Base-by-base conservation (phyloP, 2,113 vertebrate species). In the Uropsilus gracilis region DNA sequence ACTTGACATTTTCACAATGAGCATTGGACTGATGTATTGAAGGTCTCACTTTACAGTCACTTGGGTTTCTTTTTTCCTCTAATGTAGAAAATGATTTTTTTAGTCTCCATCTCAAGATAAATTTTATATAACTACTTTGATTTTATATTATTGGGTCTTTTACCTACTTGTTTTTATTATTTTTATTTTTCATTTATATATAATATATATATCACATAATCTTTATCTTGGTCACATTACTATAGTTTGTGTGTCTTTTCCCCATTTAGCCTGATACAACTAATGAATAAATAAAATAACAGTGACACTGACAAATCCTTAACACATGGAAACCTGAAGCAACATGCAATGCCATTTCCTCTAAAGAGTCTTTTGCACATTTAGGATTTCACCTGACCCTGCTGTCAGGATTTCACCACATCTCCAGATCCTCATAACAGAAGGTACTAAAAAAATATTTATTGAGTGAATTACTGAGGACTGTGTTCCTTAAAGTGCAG, bases 101-200 rank as follows among this genome's bases (percentile, higher is more conserved):
- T 22, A 66, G 17, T 37, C 55, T 78, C 8, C 8, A 32, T 75
- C 9, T 84, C 48, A 71, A 71, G 2, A 8, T 59, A 69, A 87
- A 71, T 53, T 24, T 76, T n/a, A 59, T 59, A 24, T 37, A 42
- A 42, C 2, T 68, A 44, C 61, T 80, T 93, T 28, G 61, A 69
- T 42, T 95, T 91, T 8, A 59, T 72, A 88, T 72, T 53, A 75
- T n/a, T n/a, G n/a, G n/a, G n/a, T n/a, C n/a, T n/a, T n/a, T n/a
- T n/a, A n/a, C n/a, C n/a, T n/a, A n/a, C n/a, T n/a, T n/a, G n/a
- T n/a, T n/a, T n/a, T n/a, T n/a, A n/a, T n/a, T n/a, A n/a, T n/a
- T n/a, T n/a, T n/a, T n/a, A n/a, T n/a, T n/a, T n/a, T n/a, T n/a
- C n/a, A n/a, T n/a, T n/a, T n/a, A n/a, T n/a, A n/a, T n/a, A n/a